Base-by-base conservation (phyloP, 2,797 vertebrate genomes). In the Anomalospiza imberbis region DNA sequence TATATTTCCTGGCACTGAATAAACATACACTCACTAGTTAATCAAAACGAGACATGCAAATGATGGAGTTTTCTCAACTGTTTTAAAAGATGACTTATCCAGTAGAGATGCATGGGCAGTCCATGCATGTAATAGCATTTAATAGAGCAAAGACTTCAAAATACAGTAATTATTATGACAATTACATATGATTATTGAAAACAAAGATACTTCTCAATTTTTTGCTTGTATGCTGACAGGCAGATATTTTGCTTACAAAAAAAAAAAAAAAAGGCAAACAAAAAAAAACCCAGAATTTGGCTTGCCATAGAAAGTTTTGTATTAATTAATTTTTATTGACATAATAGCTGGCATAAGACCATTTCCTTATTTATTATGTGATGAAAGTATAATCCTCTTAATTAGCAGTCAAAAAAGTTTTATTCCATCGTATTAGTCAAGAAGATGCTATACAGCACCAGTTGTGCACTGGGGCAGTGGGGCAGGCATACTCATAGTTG, bases 341-440 rank as follows among this genome's bases (percentile, higher is more conserved):
- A 48, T 76, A 80, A 78, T 36, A 94, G 22, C 14, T 88, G 57
- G 65, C 81, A 75, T 76, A 92, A 93, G 72, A 94, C 73, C 25
- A 88, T 57, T 89, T 95, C 79, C 93, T 94, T 95, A 95, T 73
- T 91, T 93, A 55, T 80, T 13, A 60, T 21, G 40, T 2, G 13
- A 77, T 89, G 58, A 54, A 94, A 93, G 38, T 62, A 66, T 17
- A 87, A 57, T 65, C 88, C 75, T 95, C 70, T 57, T 94, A 97
- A 97, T 71, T 67, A 95, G 82, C 58, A 84, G 31, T 83, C 44
- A 92, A 88, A 95, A 80, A 51, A 70, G 20, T 2, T 74, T 70
- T 78, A 77, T 71, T 85, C 71, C 67, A 76, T 83, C 34, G 31
- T 71, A 93, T 84, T 44, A 89, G 47, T 45, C 38, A 77, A 80